phyloP scores from a whole-genome alignment of 2,113 vertebrate species.

The Barbus barbus region DNA sequence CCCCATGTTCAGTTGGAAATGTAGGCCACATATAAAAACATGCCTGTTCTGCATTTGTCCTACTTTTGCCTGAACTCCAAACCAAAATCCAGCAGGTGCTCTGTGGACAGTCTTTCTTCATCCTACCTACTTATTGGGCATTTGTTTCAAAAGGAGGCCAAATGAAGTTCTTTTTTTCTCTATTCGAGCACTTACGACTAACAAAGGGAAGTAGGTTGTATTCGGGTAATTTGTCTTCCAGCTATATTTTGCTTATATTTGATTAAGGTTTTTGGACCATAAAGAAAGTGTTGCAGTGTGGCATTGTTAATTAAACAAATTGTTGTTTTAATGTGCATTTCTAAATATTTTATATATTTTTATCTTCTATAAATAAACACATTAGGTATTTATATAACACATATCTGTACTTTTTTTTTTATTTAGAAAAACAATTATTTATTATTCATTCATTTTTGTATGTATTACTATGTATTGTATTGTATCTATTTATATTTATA shows the following conservation, averaged over 20 bases:
- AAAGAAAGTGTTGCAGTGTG: background rate
- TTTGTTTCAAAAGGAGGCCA: slow-evolving; percentile 19
- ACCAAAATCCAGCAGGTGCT: slow-evolving; percentile 9
- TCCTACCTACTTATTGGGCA: background rate
- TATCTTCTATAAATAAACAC: too few species aligned
- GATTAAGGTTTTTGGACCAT: background rate
- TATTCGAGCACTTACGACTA: background rate
- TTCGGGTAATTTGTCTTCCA: background rate
- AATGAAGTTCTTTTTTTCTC: background rate
- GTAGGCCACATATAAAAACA: slow-evolving; percentile 42
- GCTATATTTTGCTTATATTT: background rate
- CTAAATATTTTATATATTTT: too few species aligned
- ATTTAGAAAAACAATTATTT: too few species aligned
- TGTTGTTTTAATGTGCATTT: too few species aligned
- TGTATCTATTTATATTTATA: too few species aligned
- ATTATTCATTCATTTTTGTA: too few species aligned
- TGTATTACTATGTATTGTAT: too few species aligned
- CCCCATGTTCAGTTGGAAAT: slow-evolving; percentile 26
- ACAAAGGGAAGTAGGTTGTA: background rate
- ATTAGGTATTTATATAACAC: too few species aligned
- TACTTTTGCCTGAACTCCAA: slow-evolving; percentile 48
- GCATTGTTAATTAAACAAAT: background rate
- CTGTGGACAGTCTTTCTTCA: background rate
- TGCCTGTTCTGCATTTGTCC: slow-evolving; percentile 39
- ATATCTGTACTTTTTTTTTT: too few species aligned